Percentiles rank a stretch among this genome's conserved stretches.
Conservation (phyloP, 2,888 invertebrate species). For the Noctua pronuba region DNA sequence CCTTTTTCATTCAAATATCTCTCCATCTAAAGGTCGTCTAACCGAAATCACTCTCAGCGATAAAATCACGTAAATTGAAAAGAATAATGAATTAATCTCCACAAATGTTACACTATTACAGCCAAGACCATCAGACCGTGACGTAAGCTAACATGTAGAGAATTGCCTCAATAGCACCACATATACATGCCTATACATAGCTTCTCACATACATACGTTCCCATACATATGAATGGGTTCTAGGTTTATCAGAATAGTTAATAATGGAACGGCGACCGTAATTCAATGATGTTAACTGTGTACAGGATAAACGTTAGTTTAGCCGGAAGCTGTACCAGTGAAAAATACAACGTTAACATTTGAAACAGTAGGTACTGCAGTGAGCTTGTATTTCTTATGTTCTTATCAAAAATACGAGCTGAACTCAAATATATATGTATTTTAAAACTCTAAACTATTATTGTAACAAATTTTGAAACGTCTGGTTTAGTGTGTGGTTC, state of each 20-base stretch:
- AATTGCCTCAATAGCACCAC: conserved; percentile 6
- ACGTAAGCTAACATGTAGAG: conserved; percentile 8
- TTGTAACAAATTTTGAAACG: no score
- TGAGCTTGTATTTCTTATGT: background rate
- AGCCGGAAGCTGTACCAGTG: background rate
- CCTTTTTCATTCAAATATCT: no score
- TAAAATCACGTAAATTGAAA: conserved; percentile 9
- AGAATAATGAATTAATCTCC: background rate
- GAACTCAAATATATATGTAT: background rate
- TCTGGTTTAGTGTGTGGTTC: no score
- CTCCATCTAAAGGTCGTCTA: background rate
- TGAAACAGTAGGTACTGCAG: background rate
- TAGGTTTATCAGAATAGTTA: conserved; percentile 28
- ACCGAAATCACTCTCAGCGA: background rate
- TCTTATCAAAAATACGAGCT: no score
- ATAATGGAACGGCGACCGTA: conserved; percentile 39
- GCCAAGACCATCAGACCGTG: conserved; percentile 1
- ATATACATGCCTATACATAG: conserved; percentile 5
- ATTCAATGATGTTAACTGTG: conserved; percentile 36
- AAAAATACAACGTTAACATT: background rate
- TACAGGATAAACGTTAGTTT: background rate
- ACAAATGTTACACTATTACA: background rate
- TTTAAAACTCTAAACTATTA: no score
- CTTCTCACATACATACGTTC: background rate
- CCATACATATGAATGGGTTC: background rate